phyloP scores from a whole-genome alignment of 2,113 vertebrate species.

The Steatornis caripensis region DNA sequence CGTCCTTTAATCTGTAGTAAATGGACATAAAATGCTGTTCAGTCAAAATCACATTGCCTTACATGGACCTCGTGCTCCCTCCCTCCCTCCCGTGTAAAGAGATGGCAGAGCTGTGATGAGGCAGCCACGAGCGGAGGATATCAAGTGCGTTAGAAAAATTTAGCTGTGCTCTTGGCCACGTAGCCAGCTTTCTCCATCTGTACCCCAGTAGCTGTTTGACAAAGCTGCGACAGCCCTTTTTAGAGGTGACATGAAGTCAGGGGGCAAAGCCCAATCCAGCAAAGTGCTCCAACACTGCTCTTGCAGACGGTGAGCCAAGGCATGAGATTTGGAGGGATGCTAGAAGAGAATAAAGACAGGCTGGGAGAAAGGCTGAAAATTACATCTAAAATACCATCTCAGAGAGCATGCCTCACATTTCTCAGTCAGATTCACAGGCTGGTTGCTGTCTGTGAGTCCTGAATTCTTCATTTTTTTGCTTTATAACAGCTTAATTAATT shows the following conservation, averaged over 20 bases:
- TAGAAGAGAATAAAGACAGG: background rate
- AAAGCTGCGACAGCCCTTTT: background rate
- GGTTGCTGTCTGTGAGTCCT: background rate
- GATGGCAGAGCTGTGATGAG: background rate
- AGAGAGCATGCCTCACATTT: background rate
- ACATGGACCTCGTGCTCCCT: background rate
- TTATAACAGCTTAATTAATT: background rate
- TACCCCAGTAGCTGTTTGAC: background rate
- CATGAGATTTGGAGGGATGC: background rate
- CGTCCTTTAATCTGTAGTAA: background rate
- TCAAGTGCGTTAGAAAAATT: background rate
- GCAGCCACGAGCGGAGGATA: accelerated
- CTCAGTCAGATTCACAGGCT: background rate
- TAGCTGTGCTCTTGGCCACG: background rate
- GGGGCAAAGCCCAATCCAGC: background rate
- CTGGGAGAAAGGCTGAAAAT: background rate
- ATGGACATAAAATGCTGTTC: background rate
- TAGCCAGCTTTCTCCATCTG: background rate
- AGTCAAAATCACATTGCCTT: background rate
- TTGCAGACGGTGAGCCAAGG: background rate
- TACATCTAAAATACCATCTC: background rate
- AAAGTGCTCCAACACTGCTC: background rate
- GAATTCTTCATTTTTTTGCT: background rate
- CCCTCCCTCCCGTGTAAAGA: background rate
- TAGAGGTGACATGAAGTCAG: background rate